phyloP scores from a whole-genome alignment of 2,888 invertebrate species.

The Drosophila dives region DNA sequence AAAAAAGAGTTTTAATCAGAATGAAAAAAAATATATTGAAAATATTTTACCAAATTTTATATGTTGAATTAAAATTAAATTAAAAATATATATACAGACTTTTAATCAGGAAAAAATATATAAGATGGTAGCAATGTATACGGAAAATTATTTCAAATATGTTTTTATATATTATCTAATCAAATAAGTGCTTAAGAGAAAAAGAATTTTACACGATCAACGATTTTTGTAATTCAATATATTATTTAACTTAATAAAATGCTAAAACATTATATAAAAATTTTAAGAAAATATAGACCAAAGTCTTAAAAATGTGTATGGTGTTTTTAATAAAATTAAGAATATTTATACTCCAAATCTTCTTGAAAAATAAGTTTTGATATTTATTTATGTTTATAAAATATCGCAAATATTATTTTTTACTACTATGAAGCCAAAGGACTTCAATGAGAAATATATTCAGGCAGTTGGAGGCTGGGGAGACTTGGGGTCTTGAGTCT shows the following conservation, averaged over 20 bases:
- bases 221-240: background rate
- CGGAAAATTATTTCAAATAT: too few relatives aligned
- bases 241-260: background rate
- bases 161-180: too few relatives aligned
- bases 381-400: background rate
- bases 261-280: background rate
- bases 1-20: background rate
- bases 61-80: background rate
- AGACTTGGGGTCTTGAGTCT: background rate
- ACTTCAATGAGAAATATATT: background rate
- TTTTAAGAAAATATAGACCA: background rate
- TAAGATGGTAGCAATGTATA: too few relatives aligned
- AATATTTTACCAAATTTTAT: background rate
- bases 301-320: background rate
- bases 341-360: background rate
- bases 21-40: background rate
- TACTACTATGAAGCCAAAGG: background rate
- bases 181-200: too few relatives aligned
- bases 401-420: background rate
- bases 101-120: background rate
- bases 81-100: background rate
- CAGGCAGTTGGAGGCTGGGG: conserved; percentile 5
- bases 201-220: background rate
- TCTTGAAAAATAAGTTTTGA: background rate
- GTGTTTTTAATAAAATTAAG: background rate